Conservation (phyloP, 2,797 vertebrate species). For the Macroramphosus scolopax region DNA sequence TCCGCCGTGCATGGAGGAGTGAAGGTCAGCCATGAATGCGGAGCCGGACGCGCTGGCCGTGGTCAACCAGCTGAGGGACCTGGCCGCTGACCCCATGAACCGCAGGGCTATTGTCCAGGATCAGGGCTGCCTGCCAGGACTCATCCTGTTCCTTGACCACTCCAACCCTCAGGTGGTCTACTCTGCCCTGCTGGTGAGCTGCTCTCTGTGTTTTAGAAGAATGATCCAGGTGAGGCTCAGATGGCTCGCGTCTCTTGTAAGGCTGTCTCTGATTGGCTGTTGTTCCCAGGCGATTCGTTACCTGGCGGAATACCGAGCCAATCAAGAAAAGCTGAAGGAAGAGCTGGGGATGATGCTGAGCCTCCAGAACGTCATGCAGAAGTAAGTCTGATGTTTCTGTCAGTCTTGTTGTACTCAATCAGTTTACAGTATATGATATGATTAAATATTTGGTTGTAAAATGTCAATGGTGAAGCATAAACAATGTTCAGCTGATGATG, state of each 20-base stretch:
- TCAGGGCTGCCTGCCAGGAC: slow-evolving; percentile 91
- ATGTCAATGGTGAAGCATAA: too few species aligned
- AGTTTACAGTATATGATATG: too few species aligned
- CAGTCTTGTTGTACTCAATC: too few species aligned
- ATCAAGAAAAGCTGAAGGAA: slow-evolving; percentile 90
- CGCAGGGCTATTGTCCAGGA: slow-evolving; percentile 91
- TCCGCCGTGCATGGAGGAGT: slow-evolving; percentile 27
- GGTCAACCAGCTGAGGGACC: slow-evolving; percentile 89
- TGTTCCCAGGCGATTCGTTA: slow-evolving; percentile 85
- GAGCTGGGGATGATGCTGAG: slow-evolving; percentile 95
- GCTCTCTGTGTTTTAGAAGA: too few species aligned
- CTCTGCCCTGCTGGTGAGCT: slow-evolving; percentile 88
- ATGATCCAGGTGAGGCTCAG: too few species aligned
- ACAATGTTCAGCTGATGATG: too few species aligned
- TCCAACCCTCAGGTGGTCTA: slow-evolving; percentile 89
- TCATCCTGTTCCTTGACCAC: slow-evolving; percentile 92
- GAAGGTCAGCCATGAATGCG: slow-evolving; percentile 74
- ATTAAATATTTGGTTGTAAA: too few species aligned
- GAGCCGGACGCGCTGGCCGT: slow-evolving; percentile 87
- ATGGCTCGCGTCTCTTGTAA: too few species aligned
- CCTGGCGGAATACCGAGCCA: slow-evolving; percentile 88
- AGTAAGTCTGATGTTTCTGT: slow-evolving; percentile 84
- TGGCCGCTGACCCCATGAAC: slow-evolving; percentile 90
- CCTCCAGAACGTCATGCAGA: slow-evolving; percentile 89
- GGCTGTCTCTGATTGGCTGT: too few species aligned